Conservation (phyloP, 64 coral and sea anemone species). For the Astreopora myriophthalma region DNA sequence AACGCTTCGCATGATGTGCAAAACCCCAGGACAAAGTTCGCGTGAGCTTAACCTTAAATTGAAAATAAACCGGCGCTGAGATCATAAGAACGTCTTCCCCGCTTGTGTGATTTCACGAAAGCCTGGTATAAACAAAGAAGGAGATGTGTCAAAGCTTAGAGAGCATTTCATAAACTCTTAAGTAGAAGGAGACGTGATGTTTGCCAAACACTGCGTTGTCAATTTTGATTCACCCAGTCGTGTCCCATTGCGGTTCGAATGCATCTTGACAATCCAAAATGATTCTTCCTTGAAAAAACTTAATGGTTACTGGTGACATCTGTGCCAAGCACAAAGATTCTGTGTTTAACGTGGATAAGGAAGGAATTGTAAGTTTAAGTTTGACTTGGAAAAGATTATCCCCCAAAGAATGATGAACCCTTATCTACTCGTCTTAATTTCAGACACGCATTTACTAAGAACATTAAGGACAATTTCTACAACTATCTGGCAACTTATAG, state of each 20-base stretch:
- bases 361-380: slow-evolving; percentile 43
- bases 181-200: slow-evolving; percentile 69
- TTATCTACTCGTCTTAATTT: slow-evolving; percentile 44
- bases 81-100: slow-evolving; percentile 7
- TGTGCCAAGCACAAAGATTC: background rate
- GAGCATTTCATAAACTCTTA: slow-evolving; percentile 57
- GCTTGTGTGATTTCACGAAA: slow-evolving; percentile 42
- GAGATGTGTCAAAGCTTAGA: background rate
- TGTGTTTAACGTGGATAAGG: background rate
- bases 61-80: slow-evolving; percentile 19
- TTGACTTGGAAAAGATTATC: slow-evolving; percentile 42
- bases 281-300: background rate
- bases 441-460: slow-evolving; percentile 52
- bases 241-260: slow-evolving; percentile 32
- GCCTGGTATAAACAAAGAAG: background rate
- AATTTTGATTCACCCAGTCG: slow-evolving; percentile 31
- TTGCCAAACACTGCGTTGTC: slow-evolving; percentile 69
- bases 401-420: slow-evolving; percentile 8
- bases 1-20: background rate
- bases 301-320: background rate
- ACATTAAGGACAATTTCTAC: slow-evolving; percentile 45
- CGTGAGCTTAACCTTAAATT: background rate
- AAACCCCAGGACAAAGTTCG: background rate
- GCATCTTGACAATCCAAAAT: slow-evolving; percentile 10
- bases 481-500: slow-evolving; percentile 41